phyloP scores from a whole-genome alignment of 2,797 vertebrate genomes.

The Rhabdomys pumilio region DNA sequence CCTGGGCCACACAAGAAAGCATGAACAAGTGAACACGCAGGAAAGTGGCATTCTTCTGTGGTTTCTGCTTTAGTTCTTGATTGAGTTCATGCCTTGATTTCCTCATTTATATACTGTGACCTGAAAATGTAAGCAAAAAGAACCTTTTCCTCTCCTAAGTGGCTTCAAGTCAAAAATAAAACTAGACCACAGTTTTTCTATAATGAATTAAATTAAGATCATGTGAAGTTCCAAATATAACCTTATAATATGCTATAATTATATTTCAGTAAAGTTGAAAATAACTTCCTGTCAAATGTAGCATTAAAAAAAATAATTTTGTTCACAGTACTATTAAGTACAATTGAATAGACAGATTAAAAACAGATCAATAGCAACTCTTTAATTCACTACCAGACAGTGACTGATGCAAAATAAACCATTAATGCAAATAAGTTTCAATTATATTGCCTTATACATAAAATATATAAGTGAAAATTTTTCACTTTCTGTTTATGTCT shows the following conservation, averaged over 20 bases:
- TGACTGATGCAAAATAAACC: not conserved
- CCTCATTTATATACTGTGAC: not conserved
- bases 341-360: not conserved
- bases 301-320: constrained; percentile 40
- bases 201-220: constrained; percentile 25
- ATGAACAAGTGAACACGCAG: not conserved
- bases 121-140: not conserved
- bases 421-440: constrained; percentile 3
- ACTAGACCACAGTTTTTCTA: not conserved
- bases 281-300: constrained; percentile 33
- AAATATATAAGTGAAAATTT: constrained; percentile 10
- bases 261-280: constrained; percentile 18
- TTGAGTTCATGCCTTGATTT: not conserved
- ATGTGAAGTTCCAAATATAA: not conserved
- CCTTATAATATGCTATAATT: constrained; percentile 27
- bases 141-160: not conserved
- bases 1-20: not conserved
- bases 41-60: not conserved
- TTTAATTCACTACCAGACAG: not conserved
- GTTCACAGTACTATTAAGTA: not conserved
- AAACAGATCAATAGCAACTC: constrained; percentile 18
- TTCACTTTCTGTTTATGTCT: constrained; percentile 44
- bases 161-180: not conserved
- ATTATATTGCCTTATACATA: constrained; percentile 5
- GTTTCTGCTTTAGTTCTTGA: not conserved